These are phyloP conservation scores for Ormyrus nitidulus DNA, from an alignment of 2,888 invertebrate genomes.

Conservation along the genomic window DNA sequence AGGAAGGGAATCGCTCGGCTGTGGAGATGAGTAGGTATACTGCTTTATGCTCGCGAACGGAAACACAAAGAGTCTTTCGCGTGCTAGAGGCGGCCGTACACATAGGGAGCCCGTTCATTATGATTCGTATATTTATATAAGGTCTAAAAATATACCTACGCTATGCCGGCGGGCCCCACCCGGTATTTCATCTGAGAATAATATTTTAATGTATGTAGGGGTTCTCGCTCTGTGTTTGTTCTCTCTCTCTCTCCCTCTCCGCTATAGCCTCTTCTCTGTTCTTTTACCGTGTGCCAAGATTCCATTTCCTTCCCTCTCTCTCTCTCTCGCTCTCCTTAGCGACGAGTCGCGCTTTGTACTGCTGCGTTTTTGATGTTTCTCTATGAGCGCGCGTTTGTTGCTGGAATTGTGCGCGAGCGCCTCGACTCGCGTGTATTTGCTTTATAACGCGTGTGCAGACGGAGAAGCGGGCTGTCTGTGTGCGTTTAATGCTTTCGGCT, in stretches of 20 bases:
- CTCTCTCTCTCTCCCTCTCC: slow-evolving; percentile 15
- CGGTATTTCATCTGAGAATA: slow-evolving; percentile 76
- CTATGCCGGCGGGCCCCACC: slow-evolving; percentile 73
- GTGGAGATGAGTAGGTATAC: slow-evolving; percentile 30
- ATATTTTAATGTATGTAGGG: slow-evolving; percentile 74
- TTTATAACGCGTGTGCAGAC: slow-evolving; percentile 31
- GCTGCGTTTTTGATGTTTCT: slow-evolving; percentile 69
- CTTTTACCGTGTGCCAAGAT: no score
- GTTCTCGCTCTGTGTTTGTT: slow-evolving; percentile 53
- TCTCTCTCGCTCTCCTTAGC: slow-evolving; percentile 41
- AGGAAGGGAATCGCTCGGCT: no score
- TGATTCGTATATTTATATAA: slow-evolving; percentile 76
- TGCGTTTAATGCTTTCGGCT: slow-evolving; percentile 39
- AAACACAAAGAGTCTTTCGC: slow-evolving; percentile 61
- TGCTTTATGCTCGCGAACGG: slow-evolving; percentile 57
- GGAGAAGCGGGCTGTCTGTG: background rate
- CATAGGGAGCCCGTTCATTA: slow-evolving; percentile 71
- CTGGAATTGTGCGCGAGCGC: slow-evolving; percentile 54
- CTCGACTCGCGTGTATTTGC: slow-evolving; percentile 46
- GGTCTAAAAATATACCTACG: slow-evolving; percentile 74
- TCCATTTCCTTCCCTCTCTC: slow-evolving; percentile 32
- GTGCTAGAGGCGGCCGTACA: slow-evolving; percentile 41
- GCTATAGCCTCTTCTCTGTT: background rate
- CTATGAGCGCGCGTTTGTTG: slow-evolving; percentile 60
- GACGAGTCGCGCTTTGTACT: slow-evolving; percentile 67